Base-by-base conservation (phyloP, 64 coral and sea anemone genomes). In the Astreopora myriophthalma region DNA sequence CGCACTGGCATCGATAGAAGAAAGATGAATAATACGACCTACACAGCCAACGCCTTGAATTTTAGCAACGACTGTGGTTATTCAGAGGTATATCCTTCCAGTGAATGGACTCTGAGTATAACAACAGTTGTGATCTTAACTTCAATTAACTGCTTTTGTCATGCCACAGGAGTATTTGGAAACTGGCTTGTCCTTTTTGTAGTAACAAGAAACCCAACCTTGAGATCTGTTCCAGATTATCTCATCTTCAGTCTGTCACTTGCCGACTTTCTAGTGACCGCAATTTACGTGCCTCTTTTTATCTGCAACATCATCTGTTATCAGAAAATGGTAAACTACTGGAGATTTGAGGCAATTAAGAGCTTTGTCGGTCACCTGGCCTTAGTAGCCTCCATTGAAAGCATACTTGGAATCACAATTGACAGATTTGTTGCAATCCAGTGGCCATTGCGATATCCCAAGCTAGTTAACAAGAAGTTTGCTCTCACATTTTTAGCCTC, bases 241-340 rank as follows among this genome's bases (percentile, higher is more conserved):
- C 70, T 84, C 12, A 84, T 91, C 30, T 71, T 34, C 26, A 91
- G 66, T 20, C 44, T 91, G 6, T 78, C 89, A 1, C 8, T 29
- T 1, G 89, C 89, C 5, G 89, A 91, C 34, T 64, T 91, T 9
- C 3, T 91, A 22, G 89, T 91, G 23, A 27, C 79, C 27, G 20
- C 51, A 3, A 44, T 84, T 33, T 67, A 84, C 19, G 25, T 82
- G 66, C 89, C 89, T 52, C 31, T 64, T 37, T 67, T 36, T 42
- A 48, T 78, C 25, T 51, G 14, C 25, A 31, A 52, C n/a, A 31
- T 51, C 27, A 16, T 78, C 27, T 55, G 75, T 2, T 52, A 52
- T 78, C 25, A 49, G 16, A 42, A 30, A 17, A 24, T 78, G 1
- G 11, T 3, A 52, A 14, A 30, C 4, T 30, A 52, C 4, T 2